phyloP scores from a whole-genome alignment of 30 jellyfish, hydroid and myxozoan genomes.

The Cassiopea andromeda region DNA sequence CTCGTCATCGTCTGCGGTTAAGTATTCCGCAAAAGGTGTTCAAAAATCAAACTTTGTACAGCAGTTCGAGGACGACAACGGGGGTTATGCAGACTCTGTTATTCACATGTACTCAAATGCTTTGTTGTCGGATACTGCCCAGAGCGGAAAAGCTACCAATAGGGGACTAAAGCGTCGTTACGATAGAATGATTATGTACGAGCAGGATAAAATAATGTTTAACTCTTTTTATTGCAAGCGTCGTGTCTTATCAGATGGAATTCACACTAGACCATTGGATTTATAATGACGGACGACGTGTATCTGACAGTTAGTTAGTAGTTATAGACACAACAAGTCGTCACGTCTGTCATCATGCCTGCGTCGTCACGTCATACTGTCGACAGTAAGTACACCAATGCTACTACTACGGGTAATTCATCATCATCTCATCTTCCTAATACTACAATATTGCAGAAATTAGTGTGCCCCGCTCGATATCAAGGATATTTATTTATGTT shows the following conservation, averaged over 20 bases:
- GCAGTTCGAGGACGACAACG: not conserved
- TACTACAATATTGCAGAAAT: too few relatives aligned
- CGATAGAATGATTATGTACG: not conserved
- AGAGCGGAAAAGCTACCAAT: not conserved
- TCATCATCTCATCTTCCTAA: too few relatives aligned
- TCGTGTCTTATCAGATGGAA: not conserved
- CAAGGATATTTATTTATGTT: too few relatives aligned
- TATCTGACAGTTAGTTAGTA: too few relatives aligned
- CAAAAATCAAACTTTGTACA: not conserved
- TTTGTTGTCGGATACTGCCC: not conserved
- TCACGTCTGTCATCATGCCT: too few relatives aligned
- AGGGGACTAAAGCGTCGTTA: not conserved
- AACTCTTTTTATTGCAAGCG: not conserved
- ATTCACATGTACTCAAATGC: not conserved
- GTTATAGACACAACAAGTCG: too few relatives aligned
- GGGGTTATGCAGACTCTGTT: not conserved
- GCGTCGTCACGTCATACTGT: too few relatives aligned
- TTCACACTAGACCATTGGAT: not conserved
- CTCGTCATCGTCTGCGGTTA: not conserved
- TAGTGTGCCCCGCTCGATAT: too few relatives aligned
- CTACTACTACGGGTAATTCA: too few relatives aligned
- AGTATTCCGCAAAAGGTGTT: not conserved
- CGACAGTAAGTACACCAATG: too few relatives aligned
- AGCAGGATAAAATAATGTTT: not conserved
- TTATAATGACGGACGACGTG: not conserved